phyloP scores from a whole-genome alignment of 2,888 invertebrate species.

The Agriopis marginaria region DNA sequence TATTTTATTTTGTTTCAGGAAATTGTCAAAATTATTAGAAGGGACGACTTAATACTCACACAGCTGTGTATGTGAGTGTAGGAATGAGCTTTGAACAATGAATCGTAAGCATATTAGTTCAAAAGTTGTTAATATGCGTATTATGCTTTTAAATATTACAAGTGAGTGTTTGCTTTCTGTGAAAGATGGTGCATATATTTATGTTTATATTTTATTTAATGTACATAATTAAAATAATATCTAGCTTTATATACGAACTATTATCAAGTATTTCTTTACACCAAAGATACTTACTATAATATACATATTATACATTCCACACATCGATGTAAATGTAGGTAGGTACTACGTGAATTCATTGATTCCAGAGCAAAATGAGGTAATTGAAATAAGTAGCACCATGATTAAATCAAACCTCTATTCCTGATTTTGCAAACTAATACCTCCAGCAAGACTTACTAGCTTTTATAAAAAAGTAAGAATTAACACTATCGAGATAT shows the following conservation, averaged over 20 bases:
- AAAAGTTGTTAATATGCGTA: conserved; percentile 9
- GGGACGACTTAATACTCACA: conserved; percentile 2
- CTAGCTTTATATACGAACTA: conserved; percentile 21
- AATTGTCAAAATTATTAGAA: conserved; percentile 28
- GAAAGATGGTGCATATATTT: conserved; percentile 29
- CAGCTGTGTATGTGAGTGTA: conserved; percentile 8
- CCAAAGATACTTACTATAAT: conserved; percentile 28
- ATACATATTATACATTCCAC: conserved; percentile 34
- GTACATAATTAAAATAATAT: conserved; percentile 25
- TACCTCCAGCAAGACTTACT: too few relatives aligned
- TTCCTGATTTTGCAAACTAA: too few relatives aligned
- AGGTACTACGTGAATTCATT: too few relatives aligned
- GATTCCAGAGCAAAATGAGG: too few relatives aligned
- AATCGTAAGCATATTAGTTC: conserved; percentile 3
- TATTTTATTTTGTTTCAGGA: conserved; percentile 26
- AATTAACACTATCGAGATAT: neutral
- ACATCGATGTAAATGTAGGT: too few relatives aligned
- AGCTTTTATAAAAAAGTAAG: neutral
- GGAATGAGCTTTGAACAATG: conserved; percentile 25
- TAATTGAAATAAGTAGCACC: neutral
- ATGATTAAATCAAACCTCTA: neutral
- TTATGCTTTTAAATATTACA: conserved; percentile 28
- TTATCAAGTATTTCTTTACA: conserved; percentile 24
- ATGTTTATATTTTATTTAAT: conserved; percentile 13
- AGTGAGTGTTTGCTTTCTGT: conserved; percentile 36